These are phyloP conservation scores for Sorex fumeus DNA, from an alignment of 2,113 vertebrate genomes.

Conservation along the genomic window DNA sequence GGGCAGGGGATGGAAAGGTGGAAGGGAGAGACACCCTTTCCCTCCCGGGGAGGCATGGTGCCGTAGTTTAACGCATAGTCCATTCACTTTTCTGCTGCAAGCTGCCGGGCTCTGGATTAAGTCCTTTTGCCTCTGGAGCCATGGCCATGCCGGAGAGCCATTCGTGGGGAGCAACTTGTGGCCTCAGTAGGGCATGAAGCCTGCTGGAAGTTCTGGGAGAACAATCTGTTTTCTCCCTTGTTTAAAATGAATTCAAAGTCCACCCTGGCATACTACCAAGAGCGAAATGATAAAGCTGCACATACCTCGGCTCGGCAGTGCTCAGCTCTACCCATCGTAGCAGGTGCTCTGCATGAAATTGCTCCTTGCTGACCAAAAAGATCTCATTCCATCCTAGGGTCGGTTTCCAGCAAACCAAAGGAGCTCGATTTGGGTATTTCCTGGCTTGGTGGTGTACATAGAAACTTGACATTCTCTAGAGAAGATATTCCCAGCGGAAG, in stretches of 20 bases:
- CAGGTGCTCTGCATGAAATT: not conserved
- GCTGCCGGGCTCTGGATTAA: too few species aligned
- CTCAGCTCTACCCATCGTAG: not conserved
- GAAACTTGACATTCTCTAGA: constrained; percentile 45
- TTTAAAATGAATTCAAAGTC: constrained; percentile 24
- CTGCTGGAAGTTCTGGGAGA: not conserved
- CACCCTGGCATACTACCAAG: constrained; percentile 12
- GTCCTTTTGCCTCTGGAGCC: too few species aligned
- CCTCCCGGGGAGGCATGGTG: too few species aligned
- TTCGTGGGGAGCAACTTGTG: too few species aligned
- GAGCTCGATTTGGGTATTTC: constrained; percentile 13
- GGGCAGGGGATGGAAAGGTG: too few species aligned
- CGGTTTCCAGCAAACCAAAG: constrained; percentile 35
- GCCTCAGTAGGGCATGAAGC: too few species aligned
- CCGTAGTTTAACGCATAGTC: too few species aligned
- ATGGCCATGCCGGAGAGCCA: too few species aligned
- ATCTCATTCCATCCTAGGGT: not conserved
- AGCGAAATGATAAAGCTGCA: not conserved
- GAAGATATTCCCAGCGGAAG: constrained; percentile 34
- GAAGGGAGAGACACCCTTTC: too few species aligned
- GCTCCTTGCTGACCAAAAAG: constrained; percentile 15
- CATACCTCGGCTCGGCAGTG: not conserved
- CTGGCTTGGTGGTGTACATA: not conserved
- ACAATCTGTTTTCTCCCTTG: constrained; percentile 3
- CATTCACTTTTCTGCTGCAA: too few species aligned